phyloP scores from a whole-genome alignment of 1,140 invertebrate species.

The Pogonognathellus flavescens region DNA sequence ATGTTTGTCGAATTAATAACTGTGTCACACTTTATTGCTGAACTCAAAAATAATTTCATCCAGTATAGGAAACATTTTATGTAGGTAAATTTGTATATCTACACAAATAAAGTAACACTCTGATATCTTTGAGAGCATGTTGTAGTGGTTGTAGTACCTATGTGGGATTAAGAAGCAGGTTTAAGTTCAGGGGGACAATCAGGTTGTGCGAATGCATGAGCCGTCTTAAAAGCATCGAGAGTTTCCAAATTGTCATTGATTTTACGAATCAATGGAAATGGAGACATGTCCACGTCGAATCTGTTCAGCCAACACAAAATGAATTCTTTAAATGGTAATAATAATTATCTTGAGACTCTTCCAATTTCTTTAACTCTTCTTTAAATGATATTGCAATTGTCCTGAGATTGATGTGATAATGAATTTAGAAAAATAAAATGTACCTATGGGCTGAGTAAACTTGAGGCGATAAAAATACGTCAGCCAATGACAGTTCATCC shows the following conservation, averaged over 20 bases:
- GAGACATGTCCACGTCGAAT: slow-evolving; percentile 90
- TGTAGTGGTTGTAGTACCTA: too few relatives aligned
- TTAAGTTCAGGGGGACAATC: slow-evolving; percentile 79
- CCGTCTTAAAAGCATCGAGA: slow-evolving; percentile 88
- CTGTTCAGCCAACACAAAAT: slow-evolving; percentile 69
- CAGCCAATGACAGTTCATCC: slow-evolving; percentile 92
- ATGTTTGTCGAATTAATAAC: too few relatives aligned
- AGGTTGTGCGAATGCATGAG: slow-evolving; percentile 89
- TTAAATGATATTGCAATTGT: too few relatives aligned
- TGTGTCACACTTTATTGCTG: too few relatives aligned
- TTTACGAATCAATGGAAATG: slow-evolving; percentile 88
- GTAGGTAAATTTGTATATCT: too few relatives aligned
- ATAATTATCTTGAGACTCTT: too few relatives aligned
- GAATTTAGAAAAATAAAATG: not conserved
- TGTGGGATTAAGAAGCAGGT: too few relatives aligned
- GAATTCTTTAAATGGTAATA: not conserved
- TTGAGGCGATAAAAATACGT: slow-evolving; percentile 95
- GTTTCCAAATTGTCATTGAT: slow-evolving; percentile 88
- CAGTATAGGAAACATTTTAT: too few relatives aligned
- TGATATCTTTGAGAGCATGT: too few relatives aligned
- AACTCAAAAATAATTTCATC: too few relatives aligned
- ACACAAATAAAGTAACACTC: not conserved
- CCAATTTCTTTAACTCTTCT: too few relatives aligned
- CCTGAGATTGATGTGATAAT: not conserved
- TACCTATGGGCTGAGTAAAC: slow-evolving; percentile 88